Conservation (phyloP, 2,797 vertebrate genomes). For the Muraenolepis orangiensis region DNA sequence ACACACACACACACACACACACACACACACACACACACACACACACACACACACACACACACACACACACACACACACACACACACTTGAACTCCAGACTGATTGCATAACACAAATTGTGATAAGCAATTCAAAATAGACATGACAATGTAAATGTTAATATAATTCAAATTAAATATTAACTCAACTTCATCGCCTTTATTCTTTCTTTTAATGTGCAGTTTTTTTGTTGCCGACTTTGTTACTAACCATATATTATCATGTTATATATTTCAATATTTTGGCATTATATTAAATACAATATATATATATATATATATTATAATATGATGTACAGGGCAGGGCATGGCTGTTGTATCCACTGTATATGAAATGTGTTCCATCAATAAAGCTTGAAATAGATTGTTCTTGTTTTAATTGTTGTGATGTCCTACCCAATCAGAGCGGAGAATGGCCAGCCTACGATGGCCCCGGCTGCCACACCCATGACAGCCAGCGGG, state of each 20-base stretch:
- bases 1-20: too few relatives aligned
- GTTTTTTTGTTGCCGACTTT: neutral
- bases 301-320: neutral
- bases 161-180: neutral
- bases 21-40: too few relatives aligned
- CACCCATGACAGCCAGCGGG: constrained; percentile 83
- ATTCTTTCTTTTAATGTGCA: neutral
- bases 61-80: too few relatives aligned
- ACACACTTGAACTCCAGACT: neutral
- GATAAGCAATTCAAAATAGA: neutral
- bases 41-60: too few relatives aligned
- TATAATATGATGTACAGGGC: too few relatives aligned
- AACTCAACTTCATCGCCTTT: neutral
- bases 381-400: neutral
- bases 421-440: constrained; percentile 83
- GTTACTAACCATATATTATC: neutral
- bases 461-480: constrained; percentile 87
- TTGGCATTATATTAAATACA: neutral
- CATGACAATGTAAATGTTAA: too few relatives aligned
- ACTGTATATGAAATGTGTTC: neutral
- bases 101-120: neutral
- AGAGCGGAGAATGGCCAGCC: constrained; percentile 95
- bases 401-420: too few relatives aligned
- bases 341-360: neutral
- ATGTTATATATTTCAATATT: neutral